A percentile compares a stretch with the other conserved stretches of the same genome.
Evolutionary conservation across 2,888 invertebrate genomes (phyloP).

Genomic region (Camponotus fellah): DNA sequence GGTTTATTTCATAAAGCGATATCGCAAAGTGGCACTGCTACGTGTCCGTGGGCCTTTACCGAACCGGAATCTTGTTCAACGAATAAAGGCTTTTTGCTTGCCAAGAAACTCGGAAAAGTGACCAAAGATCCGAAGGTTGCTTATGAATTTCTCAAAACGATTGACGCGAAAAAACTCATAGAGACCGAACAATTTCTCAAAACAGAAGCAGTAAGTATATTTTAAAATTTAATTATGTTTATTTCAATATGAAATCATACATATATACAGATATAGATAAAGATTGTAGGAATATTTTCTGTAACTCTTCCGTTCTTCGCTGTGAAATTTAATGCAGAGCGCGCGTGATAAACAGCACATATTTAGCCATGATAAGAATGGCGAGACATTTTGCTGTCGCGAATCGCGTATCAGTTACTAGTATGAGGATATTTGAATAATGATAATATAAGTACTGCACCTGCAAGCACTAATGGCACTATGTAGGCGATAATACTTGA

Average conservation of each 20-base stretch:
- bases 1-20: conserved; percentile 82
- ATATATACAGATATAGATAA: not conserved
- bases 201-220: conserved; percentile 59
- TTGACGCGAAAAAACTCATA: conserved; percentile 73
- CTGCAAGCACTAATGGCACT: no score
- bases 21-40: conserved; percentile 76
- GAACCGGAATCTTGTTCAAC: conserved; percentile 29
- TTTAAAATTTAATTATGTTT: not conserved
- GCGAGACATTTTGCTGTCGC: no score
- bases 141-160: conserved; percentile 75
- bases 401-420: no score
- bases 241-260: not conserved
- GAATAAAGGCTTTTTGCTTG: conserved; percentile 67
- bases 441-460: no score
- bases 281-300: not conserved
- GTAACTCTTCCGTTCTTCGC: no score
- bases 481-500: no score
- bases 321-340: no score
- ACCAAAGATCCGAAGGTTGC: conserved; percentile 73
- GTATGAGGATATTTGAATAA: no score
- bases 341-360: no score
- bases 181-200: conserved; percentile 54
- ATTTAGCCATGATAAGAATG: no score
- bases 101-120: conserved; percentile 71
- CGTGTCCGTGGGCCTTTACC: conserved; percentile 55